phyloP scores from a whole-genome alignment of 2,797 vertebrate species.

The Sus cebifrons region DNA sequence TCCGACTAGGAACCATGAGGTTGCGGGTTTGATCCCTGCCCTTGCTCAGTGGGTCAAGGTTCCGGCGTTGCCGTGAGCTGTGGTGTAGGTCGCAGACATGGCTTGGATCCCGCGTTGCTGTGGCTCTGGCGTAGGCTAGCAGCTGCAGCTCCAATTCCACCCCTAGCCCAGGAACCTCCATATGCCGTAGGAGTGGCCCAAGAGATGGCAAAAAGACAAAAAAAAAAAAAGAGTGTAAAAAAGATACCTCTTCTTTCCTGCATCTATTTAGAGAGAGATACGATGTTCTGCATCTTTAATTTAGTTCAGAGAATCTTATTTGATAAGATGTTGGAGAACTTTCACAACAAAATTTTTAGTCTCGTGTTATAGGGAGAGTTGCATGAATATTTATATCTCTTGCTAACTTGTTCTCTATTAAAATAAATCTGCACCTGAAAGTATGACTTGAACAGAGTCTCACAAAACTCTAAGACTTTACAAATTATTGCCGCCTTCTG shows the following conservation, averaged over 20 bases:
- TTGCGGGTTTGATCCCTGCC: too few relatives aligned
- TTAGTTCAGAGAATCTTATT: slow-evolving; percentile 28
- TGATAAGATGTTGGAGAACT: neutral
- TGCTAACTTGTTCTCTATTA: slow-evolving; percentile 48
- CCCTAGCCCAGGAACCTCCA: too few relatives aligned
- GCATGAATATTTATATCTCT: neutral
- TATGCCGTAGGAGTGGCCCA: too few relatives aligned
- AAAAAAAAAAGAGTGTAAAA: neutral
- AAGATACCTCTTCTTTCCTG: neutral
- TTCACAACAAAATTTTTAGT: slow-evolving; percentile 35
- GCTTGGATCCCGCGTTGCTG: too few relatives aligned
- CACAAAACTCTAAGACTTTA: neutral
- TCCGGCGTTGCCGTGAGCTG: too few relatives aligned
- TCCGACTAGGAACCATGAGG: too few relatives aligned
- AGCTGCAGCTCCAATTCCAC: too few relatives aligned
- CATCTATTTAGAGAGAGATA: neutral
- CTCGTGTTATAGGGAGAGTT: neutral
- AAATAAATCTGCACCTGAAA: slow-evolving; percentile 58
- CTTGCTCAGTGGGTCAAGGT: too few relatives aligned
- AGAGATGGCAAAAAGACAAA: too few relatives aligned
- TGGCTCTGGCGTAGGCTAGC: too few relatives aligned
- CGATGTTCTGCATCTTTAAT: slow-evolving; percentile 5
- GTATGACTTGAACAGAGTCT: slow-evolving; percentile 49
- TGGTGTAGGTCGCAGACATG: too few relatives aligned
- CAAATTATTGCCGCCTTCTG: slow-evolving; percentile 3